Percentiles rank a stretch among this genome's conserved stretches.
Conservation (phyloP, 2,797 vertebrate species). For the Premnoplex brunnescens region DNA sequence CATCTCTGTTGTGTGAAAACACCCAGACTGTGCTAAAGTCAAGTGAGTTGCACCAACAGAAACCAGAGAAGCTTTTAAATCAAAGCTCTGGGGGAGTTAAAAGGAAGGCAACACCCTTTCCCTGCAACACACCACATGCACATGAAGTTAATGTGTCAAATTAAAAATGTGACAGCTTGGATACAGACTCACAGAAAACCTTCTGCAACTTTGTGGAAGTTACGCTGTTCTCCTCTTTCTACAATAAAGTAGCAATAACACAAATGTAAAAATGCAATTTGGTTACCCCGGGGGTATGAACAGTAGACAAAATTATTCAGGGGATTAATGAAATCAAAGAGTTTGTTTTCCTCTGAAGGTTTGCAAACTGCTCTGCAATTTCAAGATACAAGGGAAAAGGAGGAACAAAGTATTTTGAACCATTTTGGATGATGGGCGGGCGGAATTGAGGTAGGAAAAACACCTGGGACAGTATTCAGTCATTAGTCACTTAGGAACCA, state of each 20-base stretch:
- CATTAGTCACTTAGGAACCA: conserved; percentile 49
- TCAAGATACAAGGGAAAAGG: not conserved
- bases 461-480: not conserved
- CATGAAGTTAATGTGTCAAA: not conserved
- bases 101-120: not conserved
- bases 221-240: not conserved
- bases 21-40: not conserved
- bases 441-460: conserved; percentile 15
- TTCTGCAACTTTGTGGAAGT: not conserved
- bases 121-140: not conserved
- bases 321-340: not conserved
- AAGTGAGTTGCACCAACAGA: not conserved
- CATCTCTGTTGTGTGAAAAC: not conserved
- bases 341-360: not conserved
- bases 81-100: not conserved
- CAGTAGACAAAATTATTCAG: not conserved
- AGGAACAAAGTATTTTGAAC: not conserved
- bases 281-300: not conserved
- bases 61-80: not conserved
- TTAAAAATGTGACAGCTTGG: not conserved
- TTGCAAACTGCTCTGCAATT: not conserved
- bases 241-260: not conserved
- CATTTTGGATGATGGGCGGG: not conserved
- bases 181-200: not conserved
- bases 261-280: not conserved